A percentile compares a stretch with the other conserved stretches of the same genome.
These are phyloP conservation scores for Pheucticus melanocephalus DNA, from an alignment of 2,113 vertebrate genomes.

Conservation along the genomic window DNA sequence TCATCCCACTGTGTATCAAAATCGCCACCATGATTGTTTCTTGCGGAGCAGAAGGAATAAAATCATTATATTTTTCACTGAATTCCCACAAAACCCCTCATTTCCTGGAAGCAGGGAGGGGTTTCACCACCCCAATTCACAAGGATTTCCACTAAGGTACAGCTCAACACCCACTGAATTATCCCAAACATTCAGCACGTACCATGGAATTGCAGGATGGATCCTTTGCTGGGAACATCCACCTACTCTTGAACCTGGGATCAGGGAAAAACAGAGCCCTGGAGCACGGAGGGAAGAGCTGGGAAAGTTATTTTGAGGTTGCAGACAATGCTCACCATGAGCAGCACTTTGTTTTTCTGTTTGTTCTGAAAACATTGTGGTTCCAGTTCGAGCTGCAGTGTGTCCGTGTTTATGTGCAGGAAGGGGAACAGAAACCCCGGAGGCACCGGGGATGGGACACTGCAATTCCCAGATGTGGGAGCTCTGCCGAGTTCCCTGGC, in stretches of 20 bases:
- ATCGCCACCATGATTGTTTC: not conserved
- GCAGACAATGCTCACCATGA: not conserved
- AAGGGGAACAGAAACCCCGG: not conserved
- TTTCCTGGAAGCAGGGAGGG: not conserved
- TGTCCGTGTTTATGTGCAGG: not conserved
- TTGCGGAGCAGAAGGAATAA: not conserved
- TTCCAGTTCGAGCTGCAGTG: not conserved
- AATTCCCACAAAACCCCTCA: not conserved
- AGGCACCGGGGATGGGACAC: not conserved
- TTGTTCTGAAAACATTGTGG: not conserved
- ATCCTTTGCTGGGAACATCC: not conserved
- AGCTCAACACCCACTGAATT: not conserved
- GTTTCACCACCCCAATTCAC: accelerated
- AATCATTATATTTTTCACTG: not conserved
- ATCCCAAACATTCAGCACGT: not conserved
- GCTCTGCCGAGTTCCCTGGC: not conserved
- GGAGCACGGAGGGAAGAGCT: not conserved
- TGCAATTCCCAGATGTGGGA: not conserved
- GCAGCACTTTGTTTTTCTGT: not conserved
- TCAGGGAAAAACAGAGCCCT: not conserved
- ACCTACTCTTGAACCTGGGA: not conserved
- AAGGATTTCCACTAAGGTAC: not conserved
- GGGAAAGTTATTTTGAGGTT: not conserved
- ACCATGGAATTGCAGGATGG: not conserved
- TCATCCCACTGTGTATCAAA: accelerated